Percentiles rank a stretch among this genome's conserved stretches.
phyloP scores from a whole-genome alignment of 2,888 invertebrate genomes.

The Cabera pusaria region DNA sequence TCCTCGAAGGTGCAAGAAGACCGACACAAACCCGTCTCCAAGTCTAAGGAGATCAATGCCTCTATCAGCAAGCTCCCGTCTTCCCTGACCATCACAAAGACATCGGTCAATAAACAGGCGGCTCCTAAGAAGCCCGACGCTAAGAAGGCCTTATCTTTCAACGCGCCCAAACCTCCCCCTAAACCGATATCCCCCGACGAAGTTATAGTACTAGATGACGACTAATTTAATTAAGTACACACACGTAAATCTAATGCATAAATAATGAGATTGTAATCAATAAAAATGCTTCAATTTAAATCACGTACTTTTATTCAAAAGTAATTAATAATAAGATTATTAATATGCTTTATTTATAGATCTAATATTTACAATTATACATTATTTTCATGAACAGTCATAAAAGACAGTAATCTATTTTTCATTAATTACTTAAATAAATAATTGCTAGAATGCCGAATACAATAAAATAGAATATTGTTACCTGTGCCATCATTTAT shows the following conservation, averaged over 20 bases:
- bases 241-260: too few species aligned
- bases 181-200: slow-evolving; percentile 67
- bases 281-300: slow-evolving; percentile 17
- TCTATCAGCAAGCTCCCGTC: slow-evolving; percentile 77
- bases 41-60: slow-evolving; percentile 56
- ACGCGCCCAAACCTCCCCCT: slow-evolving; percentile 55
- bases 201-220: slow-evolving; percentile 75
- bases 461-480: too few species aligned
- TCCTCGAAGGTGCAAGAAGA: slow-evolving; percentile 36
- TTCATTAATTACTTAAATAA: too few species aligned
- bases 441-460: too few species aligned
- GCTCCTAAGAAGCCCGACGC: slow-evolving; percentile 54
- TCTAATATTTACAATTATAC: slow-evolving; percentile 29
- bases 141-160: slow-evolving; percentile 61
- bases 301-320: slow-evolving; percentile 26
- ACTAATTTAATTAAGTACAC: slow-evolving; percentile 45
- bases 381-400: neutral
- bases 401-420: too few species aligned
- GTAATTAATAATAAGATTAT: slow-evolving; percentile 18
- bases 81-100: slow-evolving; percentile 79
- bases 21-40: slow-evolving; percentile 30
- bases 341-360: slow-evolving; percentile 6
- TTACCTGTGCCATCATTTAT: too few species aligned
- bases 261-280: slow-evolving; percentile 3
- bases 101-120: slow-evolving; percentile 46